phyloP scores from a whole-genome alignment of 1,140 invertebrate genomes.

The Diabrotica undecimpunctata region DNA sequence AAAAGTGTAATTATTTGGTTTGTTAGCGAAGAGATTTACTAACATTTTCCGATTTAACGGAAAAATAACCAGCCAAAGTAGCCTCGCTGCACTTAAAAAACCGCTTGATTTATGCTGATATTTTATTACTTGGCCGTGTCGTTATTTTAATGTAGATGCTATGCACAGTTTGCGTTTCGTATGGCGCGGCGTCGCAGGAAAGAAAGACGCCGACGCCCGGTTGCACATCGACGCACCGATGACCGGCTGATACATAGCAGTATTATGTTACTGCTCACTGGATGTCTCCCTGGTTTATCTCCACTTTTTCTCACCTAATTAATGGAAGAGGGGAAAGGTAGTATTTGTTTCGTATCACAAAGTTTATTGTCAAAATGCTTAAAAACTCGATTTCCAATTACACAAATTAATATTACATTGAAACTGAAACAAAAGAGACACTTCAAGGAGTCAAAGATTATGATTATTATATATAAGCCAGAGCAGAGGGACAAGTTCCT shows the following conservation, averaged over 20 bases:
- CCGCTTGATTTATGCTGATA: conserved; percentile 8
- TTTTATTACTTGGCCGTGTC: conserved; percentile 8
- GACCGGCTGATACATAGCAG: conserved; percentile 11
- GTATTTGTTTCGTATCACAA: too few species aligned
- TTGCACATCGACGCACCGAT: conserved; percentile 13
- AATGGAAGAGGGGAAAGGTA: too few species aligned
- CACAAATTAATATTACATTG: too few species aligned
- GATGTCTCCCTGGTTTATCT: background rate
- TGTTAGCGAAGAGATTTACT: too few species aligned
- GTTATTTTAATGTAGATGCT: conserved; percentile 14
- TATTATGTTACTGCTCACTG: background rate
- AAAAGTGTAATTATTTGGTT: too few species aligned
- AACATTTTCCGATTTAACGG: too few species aligned
- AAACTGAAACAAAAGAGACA: too few species aligned
- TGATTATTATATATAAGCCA: too few species aligned
- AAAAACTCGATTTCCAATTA: too few species aligned
- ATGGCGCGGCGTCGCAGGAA: conserved; percentile 2
- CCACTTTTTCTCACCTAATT: background rate
- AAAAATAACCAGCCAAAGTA: background rate
- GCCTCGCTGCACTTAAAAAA: background rate
- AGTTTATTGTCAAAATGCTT: too few species aligned
- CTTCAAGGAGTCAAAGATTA: too few species aligned
- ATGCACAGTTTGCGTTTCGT: conserved; percentile 15
- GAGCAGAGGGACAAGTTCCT: too few species aligned
- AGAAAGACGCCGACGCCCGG: background rate